Evolutionary conservation across 2,888 invertebrate genomes (phyloP).

Genomic region (Aromia moschata): DNA sequence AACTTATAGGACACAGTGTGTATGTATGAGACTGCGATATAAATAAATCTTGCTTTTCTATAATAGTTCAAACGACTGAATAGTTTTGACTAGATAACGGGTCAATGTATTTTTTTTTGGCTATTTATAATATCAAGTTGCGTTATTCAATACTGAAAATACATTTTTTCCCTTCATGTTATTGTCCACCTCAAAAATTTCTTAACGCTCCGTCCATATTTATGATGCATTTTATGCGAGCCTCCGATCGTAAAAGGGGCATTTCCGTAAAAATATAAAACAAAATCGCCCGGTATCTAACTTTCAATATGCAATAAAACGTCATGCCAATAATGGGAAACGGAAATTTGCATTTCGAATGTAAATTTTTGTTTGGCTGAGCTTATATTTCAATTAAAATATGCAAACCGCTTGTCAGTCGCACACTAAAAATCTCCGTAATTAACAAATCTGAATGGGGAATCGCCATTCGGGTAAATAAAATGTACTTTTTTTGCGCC

Average conservation of each 20-base stretch:
- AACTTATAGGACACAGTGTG: no score
- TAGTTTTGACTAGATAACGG: no score
- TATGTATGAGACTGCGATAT: no score
- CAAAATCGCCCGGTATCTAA: not conserved
- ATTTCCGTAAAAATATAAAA: constrained; percentile 11
- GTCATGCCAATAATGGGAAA: constrained; percentile 7
- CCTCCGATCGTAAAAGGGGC: not conserved
- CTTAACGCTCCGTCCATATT: not conserved
- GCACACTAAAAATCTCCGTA: constrained; percentile 21
- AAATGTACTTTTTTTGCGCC: constrained; percentile 7
- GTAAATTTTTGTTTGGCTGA: constrained; percentile 17
- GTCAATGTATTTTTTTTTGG: no score
- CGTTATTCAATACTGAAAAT: no score
- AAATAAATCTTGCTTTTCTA: no score
- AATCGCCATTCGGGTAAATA: constrained; percentile 19
- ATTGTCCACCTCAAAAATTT: not conserved
- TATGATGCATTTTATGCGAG: not conserved
- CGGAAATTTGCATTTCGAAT: constrained; percentile 11
- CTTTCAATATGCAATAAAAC: constrained; percentile 9
- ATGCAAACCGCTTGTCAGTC: constrained; percentile 21
- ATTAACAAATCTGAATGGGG: constrained; percentile 22
- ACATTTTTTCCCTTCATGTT: no score
- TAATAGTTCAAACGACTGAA: no score
- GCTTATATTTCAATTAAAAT: constrained; percentile 28
- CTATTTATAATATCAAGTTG: no score